Evolutionary conservation across 2,113 vertebrate species (phyloP).

Genomic region (Varanus komodoensis): DNA sequence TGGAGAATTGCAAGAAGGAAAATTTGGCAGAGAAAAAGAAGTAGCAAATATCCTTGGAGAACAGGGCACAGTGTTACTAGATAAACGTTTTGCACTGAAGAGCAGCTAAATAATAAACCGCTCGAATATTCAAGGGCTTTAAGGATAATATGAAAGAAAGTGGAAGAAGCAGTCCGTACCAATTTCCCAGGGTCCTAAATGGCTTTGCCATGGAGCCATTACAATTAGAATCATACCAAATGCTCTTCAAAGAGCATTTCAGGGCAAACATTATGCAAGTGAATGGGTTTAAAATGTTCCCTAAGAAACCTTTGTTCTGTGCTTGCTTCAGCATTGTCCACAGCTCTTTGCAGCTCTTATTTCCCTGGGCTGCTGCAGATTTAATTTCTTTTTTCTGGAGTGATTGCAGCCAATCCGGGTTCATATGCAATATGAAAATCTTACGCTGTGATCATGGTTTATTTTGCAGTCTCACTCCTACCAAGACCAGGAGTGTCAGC

Average conservation of each 20-base stretch:
- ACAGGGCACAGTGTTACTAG: neutral
- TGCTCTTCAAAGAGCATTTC: neutral
- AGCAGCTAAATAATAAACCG: neutral
- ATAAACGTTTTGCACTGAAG: neutral
- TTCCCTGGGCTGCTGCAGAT: neutral
- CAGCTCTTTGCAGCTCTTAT: neutral
- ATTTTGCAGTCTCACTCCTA: no score
- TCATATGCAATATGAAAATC: neutral
- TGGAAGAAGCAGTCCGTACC: neutral
- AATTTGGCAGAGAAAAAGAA: neutral
- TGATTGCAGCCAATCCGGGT: neutral
- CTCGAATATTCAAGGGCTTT: neutral
- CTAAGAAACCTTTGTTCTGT: neutral
- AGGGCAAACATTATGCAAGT: neutral
- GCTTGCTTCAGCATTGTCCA: no score
- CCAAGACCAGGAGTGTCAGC: no score
- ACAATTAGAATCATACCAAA: neutral
- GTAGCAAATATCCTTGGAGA: neutral
- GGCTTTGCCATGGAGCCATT: neutral
- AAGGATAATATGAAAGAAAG: neutral
- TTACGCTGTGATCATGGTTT: no score
- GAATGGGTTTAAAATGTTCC: neutral
- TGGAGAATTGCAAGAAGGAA: neutral
- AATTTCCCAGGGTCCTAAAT: neutral
- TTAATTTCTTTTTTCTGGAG: neutral